Evolutionary conservation across 2,113 vertebrate genomes (phyloP).

Genomic region (Herpailurus yagouaroundi): DNA sequence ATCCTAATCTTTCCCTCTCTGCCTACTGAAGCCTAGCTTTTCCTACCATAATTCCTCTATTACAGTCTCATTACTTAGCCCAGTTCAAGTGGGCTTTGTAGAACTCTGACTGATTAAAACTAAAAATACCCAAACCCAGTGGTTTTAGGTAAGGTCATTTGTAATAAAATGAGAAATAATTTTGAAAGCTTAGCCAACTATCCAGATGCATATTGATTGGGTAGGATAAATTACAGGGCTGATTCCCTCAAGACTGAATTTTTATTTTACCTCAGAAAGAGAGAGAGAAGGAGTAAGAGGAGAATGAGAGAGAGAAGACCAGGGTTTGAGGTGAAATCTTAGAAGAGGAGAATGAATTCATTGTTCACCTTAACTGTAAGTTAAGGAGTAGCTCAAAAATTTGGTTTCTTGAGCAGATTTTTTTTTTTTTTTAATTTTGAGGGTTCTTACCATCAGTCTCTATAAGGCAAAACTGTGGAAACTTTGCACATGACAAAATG

Average conservation of each 20-base stretch:
- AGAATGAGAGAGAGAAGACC: not conserved
- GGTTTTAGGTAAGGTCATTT: not conserved
- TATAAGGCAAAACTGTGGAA: constrained; percentile 9
- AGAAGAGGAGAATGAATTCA: constrained; percentile 26
- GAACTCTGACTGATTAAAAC: not conserved
- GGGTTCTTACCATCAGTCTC: not conserved
- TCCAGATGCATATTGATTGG: not conserved
- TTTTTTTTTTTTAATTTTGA: not conserved
- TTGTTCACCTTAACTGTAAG: not conserved
- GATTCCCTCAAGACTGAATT: not conserved
- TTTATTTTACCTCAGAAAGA: not conserved
- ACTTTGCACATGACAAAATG: not conserved
- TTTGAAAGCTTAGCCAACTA: not conserved
- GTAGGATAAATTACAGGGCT: not conserved
- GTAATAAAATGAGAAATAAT: not conserved
- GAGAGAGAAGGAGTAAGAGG: not conserved
- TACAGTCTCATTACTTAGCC: not conserved
- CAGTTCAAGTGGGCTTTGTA: not conserved
- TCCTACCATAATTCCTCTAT: not conserved
- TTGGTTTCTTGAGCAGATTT: not conserved
- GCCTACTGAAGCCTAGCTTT: too few species aligned
- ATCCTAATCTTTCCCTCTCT: too few species aligned
- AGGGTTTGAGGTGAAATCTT: not conserved
- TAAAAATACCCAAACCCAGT: not conserved
- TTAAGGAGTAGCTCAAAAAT: not conserved